A percentile compares a stretch with the other conserved stretches of the same genome.
phyloP scores from a whole-genome alignment of 2,113 vertebrate genomes.

The Miniopterus natalensis region DNA sequence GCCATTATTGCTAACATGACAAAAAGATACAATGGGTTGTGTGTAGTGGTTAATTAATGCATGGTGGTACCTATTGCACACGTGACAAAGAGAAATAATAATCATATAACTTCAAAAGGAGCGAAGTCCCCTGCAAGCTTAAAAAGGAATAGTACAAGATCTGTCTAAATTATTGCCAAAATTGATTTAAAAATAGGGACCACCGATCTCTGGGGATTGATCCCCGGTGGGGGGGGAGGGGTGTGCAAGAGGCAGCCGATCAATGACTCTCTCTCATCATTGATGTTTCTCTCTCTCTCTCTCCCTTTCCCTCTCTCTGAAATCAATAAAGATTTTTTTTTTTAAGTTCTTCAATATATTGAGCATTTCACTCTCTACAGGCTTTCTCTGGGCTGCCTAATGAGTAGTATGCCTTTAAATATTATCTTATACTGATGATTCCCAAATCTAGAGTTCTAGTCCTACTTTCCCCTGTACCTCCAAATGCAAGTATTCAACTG shows the following conservation, averaged over 20 bases:
- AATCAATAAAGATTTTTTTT: too few relatives aligned
- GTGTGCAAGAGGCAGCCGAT: too few relatives aligned
- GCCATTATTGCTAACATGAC: slow-evolving; percentile 21
- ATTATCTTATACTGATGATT: background rate
- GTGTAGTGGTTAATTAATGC: background rate
- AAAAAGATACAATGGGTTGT: slow-evolving; percentile 11
- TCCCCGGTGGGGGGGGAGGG: too few relatives aligned
- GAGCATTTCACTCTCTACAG: background rate
- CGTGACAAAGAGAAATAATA: slow-evolving; percentile 7
- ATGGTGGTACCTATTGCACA: background rate
- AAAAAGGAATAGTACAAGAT: background rate
- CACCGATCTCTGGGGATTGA: background rate
- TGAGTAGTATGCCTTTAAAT: background rate
- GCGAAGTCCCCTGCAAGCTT: background rate
- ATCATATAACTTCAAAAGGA: slow-evolving; percentile 2
- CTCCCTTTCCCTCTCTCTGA: too few relatives aligned
- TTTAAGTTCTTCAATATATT: background rate
- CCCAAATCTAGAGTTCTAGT: background rate
- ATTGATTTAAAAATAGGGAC: slow-evolving; percentile 22
- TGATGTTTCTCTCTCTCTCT: too few relatives aligned
- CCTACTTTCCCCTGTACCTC: background rate
- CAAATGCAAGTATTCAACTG: background rate
- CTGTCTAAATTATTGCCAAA: slow-evolving; percentile 36
- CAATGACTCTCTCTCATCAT: too few relatives aligned
- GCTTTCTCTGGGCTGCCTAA: background rate